Percentiles rank a stretch among this genome's conserved stretches.
phyloP scores from a whole-genome alignment of 2,113 vertebrate genomes.

The Fulmarus glacialis region DNA sequence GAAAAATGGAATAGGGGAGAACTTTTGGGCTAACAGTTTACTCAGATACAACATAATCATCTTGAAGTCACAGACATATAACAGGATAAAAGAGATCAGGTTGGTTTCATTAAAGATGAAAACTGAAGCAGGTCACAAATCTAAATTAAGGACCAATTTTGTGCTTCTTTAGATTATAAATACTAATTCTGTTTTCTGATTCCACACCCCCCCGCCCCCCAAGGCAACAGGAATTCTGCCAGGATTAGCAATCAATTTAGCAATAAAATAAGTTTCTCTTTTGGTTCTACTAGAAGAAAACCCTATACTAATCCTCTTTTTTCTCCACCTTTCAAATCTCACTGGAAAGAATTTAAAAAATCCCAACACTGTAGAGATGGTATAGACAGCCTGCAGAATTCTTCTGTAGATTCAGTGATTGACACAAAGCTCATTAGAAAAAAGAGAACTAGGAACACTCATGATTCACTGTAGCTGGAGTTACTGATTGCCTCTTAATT shows the following conservation, averaged over 20 bases:
- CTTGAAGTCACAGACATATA: background rate
- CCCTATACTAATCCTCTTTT: background rate
- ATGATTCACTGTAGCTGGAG: background rate
- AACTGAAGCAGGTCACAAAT: background rate
- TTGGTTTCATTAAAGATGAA: background rate
- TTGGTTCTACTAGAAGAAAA: background rate
- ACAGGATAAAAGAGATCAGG: background rate
- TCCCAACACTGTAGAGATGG: rapidly evolving
- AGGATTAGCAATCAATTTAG: background rate
- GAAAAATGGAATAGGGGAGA: background rate
- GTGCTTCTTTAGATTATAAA: background rate
- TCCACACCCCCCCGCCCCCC: no score
- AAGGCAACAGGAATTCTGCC: background rate
- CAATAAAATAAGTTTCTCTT: background rate
- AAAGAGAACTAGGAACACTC: background rate
- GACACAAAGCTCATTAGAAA: background rate
- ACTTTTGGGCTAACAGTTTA: background rate
- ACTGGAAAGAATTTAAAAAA: background rate
- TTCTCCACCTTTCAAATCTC: background rate
- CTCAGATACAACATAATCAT: background rate
- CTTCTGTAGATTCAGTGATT: background rate
- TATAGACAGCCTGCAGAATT: background rate
- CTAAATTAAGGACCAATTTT: background rate
- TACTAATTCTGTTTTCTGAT: background rate
- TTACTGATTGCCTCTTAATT: background rate